Percentiles rank a stretch among this genome's conserved stretches.
These are phyloP conservation scores for Danio tinwini DNA, from an alignment of 2,797 vertebrate species.

Conservation along the genomic window DNA sequence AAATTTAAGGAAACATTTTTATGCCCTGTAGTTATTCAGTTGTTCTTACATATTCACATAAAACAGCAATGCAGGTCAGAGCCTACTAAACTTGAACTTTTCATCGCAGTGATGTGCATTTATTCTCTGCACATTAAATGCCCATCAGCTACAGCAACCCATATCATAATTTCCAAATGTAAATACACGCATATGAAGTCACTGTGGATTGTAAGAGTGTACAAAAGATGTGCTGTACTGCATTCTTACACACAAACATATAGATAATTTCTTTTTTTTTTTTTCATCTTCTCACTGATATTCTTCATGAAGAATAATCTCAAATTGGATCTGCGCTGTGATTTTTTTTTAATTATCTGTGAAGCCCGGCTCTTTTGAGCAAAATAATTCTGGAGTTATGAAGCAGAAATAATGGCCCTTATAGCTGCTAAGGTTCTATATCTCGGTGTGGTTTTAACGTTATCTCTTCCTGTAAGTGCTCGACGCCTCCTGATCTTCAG, in stretches of 20 bases:
- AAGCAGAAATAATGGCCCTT: constrained; percentile 79
- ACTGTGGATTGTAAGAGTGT: background rate
- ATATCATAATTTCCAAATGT: background rate
- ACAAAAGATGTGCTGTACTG: background rate
- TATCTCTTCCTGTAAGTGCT: constrained; percentile 80
- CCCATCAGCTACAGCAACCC: background rate
- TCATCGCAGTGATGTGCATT: background rate
- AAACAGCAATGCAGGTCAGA: background rate
- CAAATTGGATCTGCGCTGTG: constrained; percentile 82
- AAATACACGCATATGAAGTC: constrained; percentile 5
- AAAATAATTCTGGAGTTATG: constrained; percentile 79
- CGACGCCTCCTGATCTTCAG: constrained; percentile 76
- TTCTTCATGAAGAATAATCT: constrained; percentile 77
- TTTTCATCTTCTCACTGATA: constrained; percentile 61
- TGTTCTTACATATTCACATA: background rate
- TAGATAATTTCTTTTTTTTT: constrained; percentile 39
- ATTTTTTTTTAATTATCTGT: constrained; percentile 82
- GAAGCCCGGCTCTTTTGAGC: constrained; percentile 76
- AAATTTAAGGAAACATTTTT: too few relatives aligned
- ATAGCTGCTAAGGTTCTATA: constrained; percentile 66
- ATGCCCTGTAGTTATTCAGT: too few relatives aligned
- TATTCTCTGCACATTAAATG: background rate
- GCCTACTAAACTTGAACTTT: background rate
- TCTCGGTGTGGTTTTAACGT: constrained; percentile 79
- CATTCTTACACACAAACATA: constrained; percentile 18